A percentile compares a stretch with the other conserved stretches of the same genome.
Evolutionary conservation across 2,888 invertebrate genomes (phyloP).

Genomic region (Pogonocherus hispidulus): DNA sequence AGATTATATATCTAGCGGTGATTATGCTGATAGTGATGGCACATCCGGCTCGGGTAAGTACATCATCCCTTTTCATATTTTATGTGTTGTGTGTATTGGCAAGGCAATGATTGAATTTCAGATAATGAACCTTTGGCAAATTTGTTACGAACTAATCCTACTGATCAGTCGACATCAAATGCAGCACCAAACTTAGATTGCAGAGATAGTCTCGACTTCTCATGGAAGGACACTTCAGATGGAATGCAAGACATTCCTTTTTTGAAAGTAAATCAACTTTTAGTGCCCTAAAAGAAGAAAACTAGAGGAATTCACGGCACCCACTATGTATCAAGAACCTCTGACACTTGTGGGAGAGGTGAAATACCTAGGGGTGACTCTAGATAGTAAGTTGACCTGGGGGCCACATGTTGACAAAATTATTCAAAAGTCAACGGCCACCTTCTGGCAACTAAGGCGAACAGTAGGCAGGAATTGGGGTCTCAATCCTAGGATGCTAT

Average conservation of each 20-base stretch:
- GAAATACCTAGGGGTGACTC: no score
- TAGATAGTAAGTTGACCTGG: no score
- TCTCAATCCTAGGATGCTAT: no score
- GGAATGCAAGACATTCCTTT: background rate
- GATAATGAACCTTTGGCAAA: background rate
- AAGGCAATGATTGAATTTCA: background rate
- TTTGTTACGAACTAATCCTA: background rate
- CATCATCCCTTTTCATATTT: background rate
- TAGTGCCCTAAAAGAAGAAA: no score
- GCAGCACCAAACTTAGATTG: background rate
- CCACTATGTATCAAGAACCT: no score
- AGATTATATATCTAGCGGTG: no score
- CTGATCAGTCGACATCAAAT: background rate
- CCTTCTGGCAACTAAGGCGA: no score
- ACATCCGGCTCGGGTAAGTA: background rate
- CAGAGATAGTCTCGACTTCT: background rate
- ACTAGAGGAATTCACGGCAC: no score
- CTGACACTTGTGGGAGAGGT: no score
- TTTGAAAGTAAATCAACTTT: slow-evolving; percentile 1
- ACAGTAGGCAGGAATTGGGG: no score
- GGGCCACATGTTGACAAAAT: no score
- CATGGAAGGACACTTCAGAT: background rate
- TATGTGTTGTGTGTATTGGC: background rate
- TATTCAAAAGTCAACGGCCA: no score
- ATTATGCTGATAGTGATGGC: background rate